Conservation (phyloP, 2,113 vertebrate species). For the Machaerirhynchus nigripectus region DNA sequence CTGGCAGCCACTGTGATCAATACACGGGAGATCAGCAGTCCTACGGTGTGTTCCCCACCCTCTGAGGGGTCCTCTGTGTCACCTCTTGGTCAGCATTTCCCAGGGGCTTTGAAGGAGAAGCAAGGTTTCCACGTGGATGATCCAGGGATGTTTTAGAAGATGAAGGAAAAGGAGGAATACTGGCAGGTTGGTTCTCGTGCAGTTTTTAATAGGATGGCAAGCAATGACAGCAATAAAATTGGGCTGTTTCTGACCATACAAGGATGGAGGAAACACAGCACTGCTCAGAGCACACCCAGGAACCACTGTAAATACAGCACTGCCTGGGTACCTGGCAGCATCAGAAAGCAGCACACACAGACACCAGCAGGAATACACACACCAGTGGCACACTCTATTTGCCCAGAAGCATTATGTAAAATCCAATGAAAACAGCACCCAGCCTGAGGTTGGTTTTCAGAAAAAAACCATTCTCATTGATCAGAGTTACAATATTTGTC, state of each 20-base stretch:
- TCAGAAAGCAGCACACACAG: background rate
- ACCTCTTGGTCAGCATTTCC: background rate
- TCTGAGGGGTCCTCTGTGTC: background rate
- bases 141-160: background rate
- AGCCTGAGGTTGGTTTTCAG: background rate
- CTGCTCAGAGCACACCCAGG: background rate
- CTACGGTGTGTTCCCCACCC: rapidly evolving
- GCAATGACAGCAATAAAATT: background rate
- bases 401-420: background rate
- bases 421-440: background rate
- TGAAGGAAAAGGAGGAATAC: background rate
- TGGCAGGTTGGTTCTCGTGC: background rate
- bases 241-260: background rate
- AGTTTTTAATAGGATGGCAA: background rate
- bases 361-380: background rate
- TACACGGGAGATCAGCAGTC: rapidly evolving
- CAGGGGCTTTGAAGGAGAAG: background rate
- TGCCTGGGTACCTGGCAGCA: background rate
- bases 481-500: background rate
- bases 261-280: background rate
- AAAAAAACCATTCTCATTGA: background rate
- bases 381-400: background rate
- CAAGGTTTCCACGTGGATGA: background rate
- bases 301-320: background rate
- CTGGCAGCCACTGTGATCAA: background rate